Percentiles rank a stretch among this genome's conserved stretches.
phyloP scores from a whole-genome alignment of 2,888 invertebrate species.

The Corythucha ciliata region DNA sequence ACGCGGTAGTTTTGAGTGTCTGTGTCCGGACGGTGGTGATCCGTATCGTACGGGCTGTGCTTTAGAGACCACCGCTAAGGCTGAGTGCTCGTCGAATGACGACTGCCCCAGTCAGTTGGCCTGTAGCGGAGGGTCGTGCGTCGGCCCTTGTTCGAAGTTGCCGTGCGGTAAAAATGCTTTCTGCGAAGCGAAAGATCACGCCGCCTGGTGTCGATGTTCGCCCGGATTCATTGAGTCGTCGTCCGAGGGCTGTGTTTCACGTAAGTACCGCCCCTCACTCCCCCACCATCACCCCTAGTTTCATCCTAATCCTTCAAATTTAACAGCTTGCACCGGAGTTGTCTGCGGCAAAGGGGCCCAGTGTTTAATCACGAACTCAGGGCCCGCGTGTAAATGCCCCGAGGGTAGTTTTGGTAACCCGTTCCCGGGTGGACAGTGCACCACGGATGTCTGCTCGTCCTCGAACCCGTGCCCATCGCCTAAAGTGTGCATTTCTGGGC shows the following conservation, averaged over 20 bases:
- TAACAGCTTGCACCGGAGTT: conserved; percentile 62
- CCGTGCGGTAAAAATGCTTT: conserved; percentile 75
- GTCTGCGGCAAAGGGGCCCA: conserved; percentile 74
- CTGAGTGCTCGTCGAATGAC: conserved; percentile 59
- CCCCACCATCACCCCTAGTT: neutral
- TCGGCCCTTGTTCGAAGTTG: conserved; percentile 68
- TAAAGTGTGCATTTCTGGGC: conserved; percentile 72
- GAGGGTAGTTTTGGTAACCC: conserved; percentile 83
- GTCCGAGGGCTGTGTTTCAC: conserved; percentile 73
- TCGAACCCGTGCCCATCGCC: conserved; percentile 67
- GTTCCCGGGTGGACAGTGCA: conserved; percentile 79
- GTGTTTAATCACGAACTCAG: conserved; percentile 72
- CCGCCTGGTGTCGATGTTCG: conserved; percentile 78
- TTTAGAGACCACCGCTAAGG: conserved; percentile 49
- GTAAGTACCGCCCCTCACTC: conserved; percentile 45
- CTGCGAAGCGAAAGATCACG: conserved; percentile 75
- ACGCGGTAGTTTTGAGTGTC: conserved; percentile 76
- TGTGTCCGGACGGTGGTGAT: conserved; percentile 78
- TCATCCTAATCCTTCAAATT: conserved; percentile 23
- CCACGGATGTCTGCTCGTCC: conserved; percentile 70
- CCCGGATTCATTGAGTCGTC: conserved; percentile 70
- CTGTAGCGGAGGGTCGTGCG: conserved; percentile 67
- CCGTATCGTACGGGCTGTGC: conserved; percentile 75
- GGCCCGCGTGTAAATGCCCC: conserved; percentile 80
- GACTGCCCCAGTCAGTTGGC: conserved; percentile 73